These are phyloP conservation scores for Actinostola sp. DNA, from an alignment of 92 coral and sea anemone species.

Conservation along the genomic window DNA sequence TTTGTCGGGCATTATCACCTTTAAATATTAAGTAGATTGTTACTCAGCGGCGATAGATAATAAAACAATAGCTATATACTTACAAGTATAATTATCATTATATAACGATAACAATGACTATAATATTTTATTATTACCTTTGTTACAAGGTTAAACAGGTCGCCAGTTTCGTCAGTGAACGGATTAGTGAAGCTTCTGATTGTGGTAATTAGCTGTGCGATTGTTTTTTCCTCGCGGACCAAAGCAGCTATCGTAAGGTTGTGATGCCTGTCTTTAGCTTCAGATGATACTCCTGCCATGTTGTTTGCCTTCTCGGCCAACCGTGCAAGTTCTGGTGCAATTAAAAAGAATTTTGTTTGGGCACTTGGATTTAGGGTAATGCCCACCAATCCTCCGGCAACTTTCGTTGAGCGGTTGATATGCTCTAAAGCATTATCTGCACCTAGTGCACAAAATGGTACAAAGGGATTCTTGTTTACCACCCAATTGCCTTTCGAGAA, in stretches of 20 bases:
- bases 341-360: conserved; percentile 47
- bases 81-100: too few relatives aligned
- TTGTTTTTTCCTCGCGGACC: conserved; percentile 40
- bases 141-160: conserved; percentile 55
- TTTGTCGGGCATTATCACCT: conserved; percentile 21
- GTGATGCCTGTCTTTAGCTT: conserved; percentile 24
- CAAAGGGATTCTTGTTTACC: conserved; percentile 27
- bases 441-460: conserved; percentile 55
- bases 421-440: conserved; percentile 54
- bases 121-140: too few relatives aligned
- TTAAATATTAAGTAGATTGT: too few relatives aligned
- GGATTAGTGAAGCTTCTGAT: conserved; percentile 55
- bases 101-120: too few relatives aligned
- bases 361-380: conserved; percentile 49
- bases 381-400: conserved; percentile 41
- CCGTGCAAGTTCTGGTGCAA: conserved; percentile 47
- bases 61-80: too few relatives aligned
- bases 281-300: conserved; percentile 45
- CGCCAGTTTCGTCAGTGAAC: conserved; percentile 28
- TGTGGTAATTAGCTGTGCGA: background rate
- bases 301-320: conserved; percentile 51
- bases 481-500: conserved; percentile 54
- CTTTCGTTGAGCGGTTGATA: conserved; percentile 37
- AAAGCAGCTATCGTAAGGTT: conserved; percentile 19
- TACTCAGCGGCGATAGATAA: too few relatives aligned